phyloP scores from a whole-genome alignment of 2,888 invertebrate species.

The Trachelus iudaicus region DNA sequence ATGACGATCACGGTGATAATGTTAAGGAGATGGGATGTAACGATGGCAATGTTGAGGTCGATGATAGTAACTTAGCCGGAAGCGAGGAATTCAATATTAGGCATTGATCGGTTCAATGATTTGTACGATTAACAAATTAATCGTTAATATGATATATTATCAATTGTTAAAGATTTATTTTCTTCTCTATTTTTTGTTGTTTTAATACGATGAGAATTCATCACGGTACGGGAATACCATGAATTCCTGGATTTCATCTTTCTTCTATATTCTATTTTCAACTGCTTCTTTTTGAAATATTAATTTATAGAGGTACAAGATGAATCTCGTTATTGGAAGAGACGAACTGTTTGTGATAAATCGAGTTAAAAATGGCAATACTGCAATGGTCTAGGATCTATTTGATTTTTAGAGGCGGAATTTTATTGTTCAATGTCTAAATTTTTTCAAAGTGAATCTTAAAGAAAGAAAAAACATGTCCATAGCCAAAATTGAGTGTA shows the following conservation, averaged over 20 bases:
- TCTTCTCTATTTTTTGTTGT: conserved; percentile 16
- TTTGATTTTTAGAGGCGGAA: too few relatives aligned
- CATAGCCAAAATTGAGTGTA: too few relatives aligned
- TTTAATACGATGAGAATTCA: conserved; percentile 8
- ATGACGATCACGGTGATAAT: neutral
- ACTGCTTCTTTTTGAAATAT: neutral
- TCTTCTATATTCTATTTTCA: neutral
- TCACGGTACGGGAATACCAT: neutral
- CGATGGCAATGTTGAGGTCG: conserved; percentile 19
- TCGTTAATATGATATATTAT: neutral
- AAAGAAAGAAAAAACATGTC: neutral
- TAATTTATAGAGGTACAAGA: neutral
- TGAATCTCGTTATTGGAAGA: neutral
- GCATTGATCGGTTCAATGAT: conserved; percentile 38
- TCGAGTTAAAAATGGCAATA: neutral
- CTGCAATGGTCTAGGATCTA: neutral
- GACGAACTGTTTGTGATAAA: neutral
- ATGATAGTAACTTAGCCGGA: neutral
- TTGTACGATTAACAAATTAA: conserved; percentile 28
- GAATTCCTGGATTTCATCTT: neutral
- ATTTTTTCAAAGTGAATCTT: neutral
- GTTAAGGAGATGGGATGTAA: neutral
- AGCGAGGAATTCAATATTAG: conserved; percentile 31
- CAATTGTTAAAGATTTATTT: conserved; percentile 23
- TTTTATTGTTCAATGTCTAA: too few relatives aligned